Evolutionary conservation across 1,140 invertebrate genomes (phyloP).

Genomic region (Drosophila nigromelanica): DNA sequence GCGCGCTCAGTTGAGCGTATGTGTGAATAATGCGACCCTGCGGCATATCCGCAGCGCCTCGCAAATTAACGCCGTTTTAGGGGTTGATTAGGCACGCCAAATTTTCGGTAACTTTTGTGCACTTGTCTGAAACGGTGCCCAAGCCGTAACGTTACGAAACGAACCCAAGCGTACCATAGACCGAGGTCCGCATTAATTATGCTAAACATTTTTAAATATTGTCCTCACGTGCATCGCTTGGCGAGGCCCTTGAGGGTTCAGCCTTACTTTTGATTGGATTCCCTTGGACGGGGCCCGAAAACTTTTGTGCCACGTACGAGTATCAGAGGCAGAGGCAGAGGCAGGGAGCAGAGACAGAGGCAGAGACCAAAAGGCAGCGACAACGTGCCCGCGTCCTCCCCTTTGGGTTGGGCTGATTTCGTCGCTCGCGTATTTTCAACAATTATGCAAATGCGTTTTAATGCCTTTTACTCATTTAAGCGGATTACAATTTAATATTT

Average conservation of each 20-base stretch:
- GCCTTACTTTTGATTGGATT: conserved; percentile 74
- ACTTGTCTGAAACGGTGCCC: conserved; percentile 51
- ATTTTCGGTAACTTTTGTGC: conserved; percentile 66
- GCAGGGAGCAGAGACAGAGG: not conserved
- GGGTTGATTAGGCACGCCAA: conserved; percentile 82
- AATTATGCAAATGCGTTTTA: conserved; percentile 83
- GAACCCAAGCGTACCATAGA: conserved; percentile 8
- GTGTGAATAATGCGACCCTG: conserved; percentile 76
- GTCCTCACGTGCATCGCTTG: conserved; percentile 77
- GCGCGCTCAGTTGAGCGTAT: conserved; percentile 69
- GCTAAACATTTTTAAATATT: conserved; percentile 84
- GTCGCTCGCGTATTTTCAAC: conserved; percentile 49
- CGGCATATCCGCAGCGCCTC: conserved; percentile 49
- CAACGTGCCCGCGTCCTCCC: conserved; percentile 1
- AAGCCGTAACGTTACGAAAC: not conserved
- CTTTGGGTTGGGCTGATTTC: conserved; percentile 38
- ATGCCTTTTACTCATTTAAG: conserved; percentile 83
- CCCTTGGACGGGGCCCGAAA: conserved; percentile 14
- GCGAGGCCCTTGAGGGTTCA: conserved; percentile 59
- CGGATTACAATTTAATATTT: conserved; percentile 84
- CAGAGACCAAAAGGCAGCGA: not conserved
- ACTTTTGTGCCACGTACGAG: conserved; percentile 41
- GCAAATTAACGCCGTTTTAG: conserved; percentile 79
- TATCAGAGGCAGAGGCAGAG: too few relatives aligned
- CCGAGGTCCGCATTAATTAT: conserved; percentile 75